Percentiles rank a stretch among this genome's conserved stretches.
These are phyloP conservation scores for Diachasmimorpha longicaudata DNA, from an alignment of 1,140 invertebrate species.

Conservation along the genomic window DNA sequence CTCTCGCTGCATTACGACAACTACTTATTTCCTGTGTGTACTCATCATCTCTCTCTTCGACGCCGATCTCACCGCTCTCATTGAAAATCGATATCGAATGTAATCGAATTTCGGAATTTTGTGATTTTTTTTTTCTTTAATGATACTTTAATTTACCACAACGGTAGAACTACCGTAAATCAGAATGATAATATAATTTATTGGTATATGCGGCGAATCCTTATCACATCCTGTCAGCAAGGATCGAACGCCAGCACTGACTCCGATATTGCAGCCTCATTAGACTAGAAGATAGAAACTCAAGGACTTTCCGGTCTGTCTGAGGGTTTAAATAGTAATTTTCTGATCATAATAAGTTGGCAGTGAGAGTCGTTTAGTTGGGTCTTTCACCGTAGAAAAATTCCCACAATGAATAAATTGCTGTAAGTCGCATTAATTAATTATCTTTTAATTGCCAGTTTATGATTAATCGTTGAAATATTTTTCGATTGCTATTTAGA, in stretches of 20 bases:
- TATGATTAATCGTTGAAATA: background rate
- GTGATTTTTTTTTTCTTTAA: too few species aligned
- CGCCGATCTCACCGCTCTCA: too few species aligned
- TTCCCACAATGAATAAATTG: background rate
- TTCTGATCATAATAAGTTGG: background rate
- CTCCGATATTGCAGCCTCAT: background rate
- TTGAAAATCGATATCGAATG: too few species aligned
- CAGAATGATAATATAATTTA: background rate
- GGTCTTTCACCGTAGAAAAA: background rate
- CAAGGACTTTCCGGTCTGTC: background rate
- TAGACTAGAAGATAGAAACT: background rate
- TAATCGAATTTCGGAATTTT: too few species aligned
- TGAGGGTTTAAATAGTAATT: background rate
- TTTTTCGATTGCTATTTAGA: background rate
- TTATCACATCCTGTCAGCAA: background rate
- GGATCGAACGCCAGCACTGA: background rate
- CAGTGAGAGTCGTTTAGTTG: background rate
- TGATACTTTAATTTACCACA: too few species aligned
- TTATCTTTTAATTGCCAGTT: background rate
- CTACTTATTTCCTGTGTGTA: too few species aligned
- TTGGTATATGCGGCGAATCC: background rate
- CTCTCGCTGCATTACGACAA: too few species aligned
- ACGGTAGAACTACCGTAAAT: too few species aligned
- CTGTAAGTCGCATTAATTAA: background rate
- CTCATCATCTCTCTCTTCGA: too few species aligned